Conservation (phyloP, 2,888 invertebrate species). For the Cataglyphis cursor region DNA sequence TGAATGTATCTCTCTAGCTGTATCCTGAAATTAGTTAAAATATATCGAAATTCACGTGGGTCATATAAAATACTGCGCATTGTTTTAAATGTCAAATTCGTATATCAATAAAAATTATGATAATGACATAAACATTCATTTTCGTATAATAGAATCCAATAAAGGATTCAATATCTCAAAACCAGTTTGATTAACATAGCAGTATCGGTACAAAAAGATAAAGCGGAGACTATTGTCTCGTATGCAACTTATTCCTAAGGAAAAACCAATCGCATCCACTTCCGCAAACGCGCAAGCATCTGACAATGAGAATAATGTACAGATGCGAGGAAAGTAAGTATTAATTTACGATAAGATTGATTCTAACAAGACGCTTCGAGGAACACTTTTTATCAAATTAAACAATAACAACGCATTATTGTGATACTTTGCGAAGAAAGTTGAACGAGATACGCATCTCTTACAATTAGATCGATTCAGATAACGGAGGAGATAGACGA, state of each 20-base stretch:
- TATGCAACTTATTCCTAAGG: slow-evolving; percentile 35
- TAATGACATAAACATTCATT: not conserved
- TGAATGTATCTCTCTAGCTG: not conserved
- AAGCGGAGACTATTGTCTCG: not conserved
- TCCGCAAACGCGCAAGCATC: slow-evolving; percentile 16
- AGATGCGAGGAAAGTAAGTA: slow-evolving; percentile 33
- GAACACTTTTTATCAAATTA: not conserved
- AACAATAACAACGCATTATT: not conserved
- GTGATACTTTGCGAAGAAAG: not conserved
- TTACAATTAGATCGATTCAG: not conserved
- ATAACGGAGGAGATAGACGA: not conserved
- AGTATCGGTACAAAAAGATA: not conserved
- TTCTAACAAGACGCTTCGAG: not conserved
- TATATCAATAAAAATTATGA: not conserved
- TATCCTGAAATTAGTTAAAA: slow-evolving; percentile 19
- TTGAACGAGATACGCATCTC: not conserved
- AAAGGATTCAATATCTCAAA: slow-evolving; percentile 22
- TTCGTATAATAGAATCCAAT: not conserved
- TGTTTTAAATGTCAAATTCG: not conserved
- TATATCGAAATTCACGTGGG: not conserved
- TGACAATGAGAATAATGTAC: slow-evolving; percentile 6
- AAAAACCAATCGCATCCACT: slow-evolving; percentile 39
- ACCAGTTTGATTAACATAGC: not conserved
- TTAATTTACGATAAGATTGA: not conserved
- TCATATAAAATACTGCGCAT: not conserved